These are phyloP conservation scores for Carassius carassius DNA, from an alignment of 2,113 vertebrate species.

Conservation along the genomic window DNA sequence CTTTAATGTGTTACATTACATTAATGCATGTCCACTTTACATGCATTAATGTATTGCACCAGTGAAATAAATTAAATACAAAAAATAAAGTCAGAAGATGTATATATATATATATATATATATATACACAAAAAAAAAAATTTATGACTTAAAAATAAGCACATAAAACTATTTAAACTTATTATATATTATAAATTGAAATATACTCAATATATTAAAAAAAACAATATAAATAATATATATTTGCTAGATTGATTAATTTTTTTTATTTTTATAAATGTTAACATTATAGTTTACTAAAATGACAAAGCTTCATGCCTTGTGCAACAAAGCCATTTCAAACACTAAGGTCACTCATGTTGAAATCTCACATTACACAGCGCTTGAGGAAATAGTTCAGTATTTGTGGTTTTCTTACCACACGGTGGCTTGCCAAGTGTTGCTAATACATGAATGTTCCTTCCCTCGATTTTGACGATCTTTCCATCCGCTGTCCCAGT, in stretches of 20 bases:
- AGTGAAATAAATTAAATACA: neutral
- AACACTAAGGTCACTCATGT: slow-evolving; percentile 9
- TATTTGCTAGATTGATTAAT: too few relatives aligned
- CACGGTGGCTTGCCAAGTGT: slow-evolving; percentile 86
- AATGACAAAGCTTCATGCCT: neutral
- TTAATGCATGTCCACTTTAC: neutral
- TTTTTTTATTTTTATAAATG: too few relatives aligned
- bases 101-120: too few relatives aligned
- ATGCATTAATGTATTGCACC: neutral
- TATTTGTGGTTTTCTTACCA: slow-evolving; percentile 76
- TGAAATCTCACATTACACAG: slow-evolving; percentile 2
- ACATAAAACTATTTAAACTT: too few relatives aligned
- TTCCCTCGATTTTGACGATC: slow-evolving; percentile 88
- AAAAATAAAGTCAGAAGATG: too few relatives aligned
- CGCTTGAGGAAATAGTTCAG: neutral
- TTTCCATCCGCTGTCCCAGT: slow-evolving; percentile 92
- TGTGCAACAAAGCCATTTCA: neutral
- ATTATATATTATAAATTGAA: too few relatives aligned
- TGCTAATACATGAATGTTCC: slow-evolving; percentile 79
- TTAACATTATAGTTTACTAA: neutral
- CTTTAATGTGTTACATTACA: neutral
- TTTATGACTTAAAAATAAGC: too few relatives aligned
- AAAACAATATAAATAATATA: too few relatives aligned
- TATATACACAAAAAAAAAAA: too few relatives aligned
- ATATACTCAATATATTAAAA: too few relatives aligned